Percentiles rank a stretch among this genome's conserved stretches.
Evolutionary conservation across 1,140 invertebrate genomes (phyloP).

Genomic region (Scaptomyza pallida): DNA sequence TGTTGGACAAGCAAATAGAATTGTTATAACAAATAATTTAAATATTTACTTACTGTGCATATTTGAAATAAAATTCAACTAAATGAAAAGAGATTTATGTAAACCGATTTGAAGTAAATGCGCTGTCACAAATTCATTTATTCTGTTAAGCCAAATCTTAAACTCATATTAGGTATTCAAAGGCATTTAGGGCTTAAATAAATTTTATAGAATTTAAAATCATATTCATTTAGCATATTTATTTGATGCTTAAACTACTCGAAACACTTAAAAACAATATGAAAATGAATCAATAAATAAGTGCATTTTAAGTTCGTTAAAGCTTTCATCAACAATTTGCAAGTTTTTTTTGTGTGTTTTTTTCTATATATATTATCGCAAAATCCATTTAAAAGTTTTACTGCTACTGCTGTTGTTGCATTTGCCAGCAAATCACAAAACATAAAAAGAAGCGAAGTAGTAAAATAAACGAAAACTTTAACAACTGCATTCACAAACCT

Average conservation of each 20-base stretch:
- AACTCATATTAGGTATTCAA: too few relatives aligned
- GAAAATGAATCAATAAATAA: slow-evolving; percentile 10
- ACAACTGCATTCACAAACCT: slow-evolving; percentile 66
- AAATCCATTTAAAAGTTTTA: slow-evolving; percentile 75
- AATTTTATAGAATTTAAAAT: not conserved
- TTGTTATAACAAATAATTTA: too few relatives aligned
- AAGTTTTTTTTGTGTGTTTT: slow-evolving; percentile 37
- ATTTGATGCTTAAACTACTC: too few relatives aligned
- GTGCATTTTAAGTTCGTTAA: slow-evolving; percentile 32
- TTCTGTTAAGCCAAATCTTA: too few relatives aligned
- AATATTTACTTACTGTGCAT: too few relatives aligned
- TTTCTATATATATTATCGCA: slow-evolving; percentile 31
- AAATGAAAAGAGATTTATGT: not conserved
- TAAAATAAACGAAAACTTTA: slow-evolving; percentile 54
- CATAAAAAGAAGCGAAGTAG: slow-evolving; percentile 5
- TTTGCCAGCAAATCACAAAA: slow-evolving; percentile 26
- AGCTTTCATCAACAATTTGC: slow-evolving; percentile 15
- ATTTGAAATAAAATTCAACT: not conserved
- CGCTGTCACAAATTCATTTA: too few relatives aligned
- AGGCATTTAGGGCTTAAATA: too few relatives aligned
- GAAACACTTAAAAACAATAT: not conserved
- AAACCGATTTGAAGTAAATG: not conserved
- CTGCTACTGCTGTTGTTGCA: slow-evolving; percentile 46
- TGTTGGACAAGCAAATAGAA: not conserved
- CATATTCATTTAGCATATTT: too few relatives aligned